Base-by-base conservation (phyloP, 2,113 vertebrate species). In the Lucifuga dentata region DNA sequence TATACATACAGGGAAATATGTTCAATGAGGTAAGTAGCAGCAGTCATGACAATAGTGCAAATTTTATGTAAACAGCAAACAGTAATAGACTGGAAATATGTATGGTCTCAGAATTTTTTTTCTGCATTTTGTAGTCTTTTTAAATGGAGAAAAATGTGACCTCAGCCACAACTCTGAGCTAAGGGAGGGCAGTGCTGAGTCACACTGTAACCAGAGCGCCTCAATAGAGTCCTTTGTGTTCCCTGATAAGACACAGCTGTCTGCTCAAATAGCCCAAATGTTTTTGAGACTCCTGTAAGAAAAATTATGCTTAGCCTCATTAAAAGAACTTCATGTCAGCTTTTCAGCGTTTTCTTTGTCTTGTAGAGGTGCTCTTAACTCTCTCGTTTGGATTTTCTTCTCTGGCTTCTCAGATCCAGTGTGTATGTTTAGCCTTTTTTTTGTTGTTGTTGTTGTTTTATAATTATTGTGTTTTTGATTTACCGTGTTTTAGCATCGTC, bases 171-270 rank as follows among this genome's bases (percentile, higher is more conserved):
- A 83, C 74, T 68, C 3, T 64, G 16, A 50, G 5, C 33, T 29
- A 68, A 60, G 73, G 71, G 71, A 79, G 83, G 63, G 71, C 48
- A 58, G 55, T 51, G 79, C 86, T 89, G 89, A 90, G 73, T 91
- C 90, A 90, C 51, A 76, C 56, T 85, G 45, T 64, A 69, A 78
- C 82, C 21, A 65, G 69, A 76, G 68, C 2, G 59, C 68, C 62
- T 36, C 79, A 85, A 82, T 81, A 72, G 67, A 78, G 46, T 73
- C 73, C 87, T 91, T 90, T 86, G 73, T 85, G 62, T 65, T 55
- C 10, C n/a, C 73, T 72, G 78, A 89, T 89, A 78, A 85, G 69
- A 64, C 78, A 56, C 74, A 85, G 75, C 84, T 86, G 82, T 83
- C 71, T 57, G n/a, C 73, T 79, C 45, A 66, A 80, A 64, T 84